Base-by-base conservation (phyloP, 2,113 vertebrate genomes). In the Chlorodrepanis virens region DNA sequence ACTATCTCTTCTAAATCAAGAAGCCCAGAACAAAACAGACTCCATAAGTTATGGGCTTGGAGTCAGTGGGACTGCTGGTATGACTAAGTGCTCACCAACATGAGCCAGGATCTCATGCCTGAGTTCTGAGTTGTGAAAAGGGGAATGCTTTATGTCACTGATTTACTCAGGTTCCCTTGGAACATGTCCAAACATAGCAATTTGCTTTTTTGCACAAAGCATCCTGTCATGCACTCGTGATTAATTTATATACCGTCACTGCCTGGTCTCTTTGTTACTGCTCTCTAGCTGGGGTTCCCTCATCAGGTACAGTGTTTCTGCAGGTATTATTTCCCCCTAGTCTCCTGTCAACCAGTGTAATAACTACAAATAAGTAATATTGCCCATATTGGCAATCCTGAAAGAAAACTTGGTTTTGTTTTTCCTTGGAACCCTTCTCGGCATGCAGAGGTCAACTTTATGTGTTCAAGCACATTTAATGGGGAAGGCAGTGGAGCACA, bases 101-200 rank as follows among this genome's bases (percentile, higher is more conserved):
- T 49, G 79, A 95, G 90, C 59, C 92, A 93, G 71, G 50, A 82
- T 89, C 80, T 95, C 87, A 81, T 83, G 69, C 80, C 44, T 84
- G 56, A 60, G 64, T 50, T 78, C 85, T 78, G 65, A 96, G 70
- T 75, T 93, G 87, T 72, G 91, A 96, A 79, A 89, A 93, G 70
- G 59, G 45, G 70, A 94, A 91, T 93, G 78, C 74, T 95, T 97
- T 94, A 91, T 94, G 81, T 95, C 93, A 88, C 74, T 96, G 91
- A 94, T 94, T 96, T 94, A 90, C 89, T 90, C 77, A 85, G 85
- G 85, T 93, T 94, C 79, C 76, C 64, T 93, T 60, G 31, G 89
- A 95, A 87, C 9, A 5, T 68, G 31, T 83, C 71, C 94, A 95
- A 83, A 86, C 89, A 52, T 20, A 96, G 88, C 79, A 86, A 92